phyloP scores from a whole-genome alignment of 2,797 vertebrate genomes.

The Pachyuromys duprasi region DNA sequence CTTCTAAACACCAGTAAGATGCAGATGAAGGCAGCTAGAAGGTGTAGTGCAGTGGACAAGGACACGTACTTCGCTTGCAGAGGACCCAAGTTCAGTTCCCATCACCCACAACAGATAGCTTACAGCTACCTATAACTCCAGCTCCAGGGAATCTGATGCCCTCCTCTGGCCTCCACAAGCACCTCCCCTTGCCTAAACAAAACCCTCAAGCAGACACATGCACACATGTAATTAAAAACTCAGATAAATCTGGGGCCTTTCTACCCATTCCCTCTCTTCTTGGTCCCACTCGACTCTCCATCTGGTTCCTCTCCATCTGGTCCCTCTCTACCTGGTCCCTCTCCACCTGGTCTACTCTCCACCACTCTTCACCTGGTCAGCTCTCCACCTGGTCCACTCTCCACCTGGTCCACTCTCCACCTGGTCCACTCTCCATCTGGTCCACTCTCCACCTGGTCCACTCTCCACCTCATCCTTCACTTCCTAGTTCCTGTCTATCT shows the following conservation, averaged over 20 bases:
- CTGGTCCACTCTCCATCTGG: neutral
- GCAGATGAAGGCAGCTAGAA: neutral
- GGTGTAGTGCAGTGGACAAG: neutral
- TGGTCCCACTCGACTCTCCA: too few species aligned
- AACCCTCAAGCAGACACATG: neutral
- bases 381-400: neutral
- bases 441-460: neutral
- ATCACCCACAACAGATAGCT: neutral
- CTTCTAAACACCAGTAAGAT: neutral
- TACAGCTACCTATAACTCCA: neutral
- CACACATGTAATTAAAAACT: neutral
- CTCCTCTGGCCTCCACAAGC: neutral
- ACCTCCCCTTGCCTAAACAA: neutral
- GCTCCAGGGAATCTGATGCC: neutral
- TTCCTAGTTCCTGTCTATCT: too few species aligned
- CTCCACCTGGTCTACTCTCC: neutral
- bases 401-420: neutral
- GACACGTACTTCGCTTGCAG: neutral
- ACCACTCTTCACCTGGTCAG: too few species aligned
- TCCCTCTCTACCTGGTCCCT: too few species aligned
- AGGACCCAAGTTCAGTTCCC: neutral
- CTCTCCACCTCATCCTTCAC: neutral
- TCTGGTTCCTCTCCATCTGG: too few species aligned
- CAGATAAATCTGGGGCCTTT: neutral
- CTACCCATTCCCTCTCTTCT: neutral